Evolutionary conservation across 2,888 invertebrate species (phyloP), one percentile per base, ranked within the genome.

Genomic region (Clunio marinus): DNA sequence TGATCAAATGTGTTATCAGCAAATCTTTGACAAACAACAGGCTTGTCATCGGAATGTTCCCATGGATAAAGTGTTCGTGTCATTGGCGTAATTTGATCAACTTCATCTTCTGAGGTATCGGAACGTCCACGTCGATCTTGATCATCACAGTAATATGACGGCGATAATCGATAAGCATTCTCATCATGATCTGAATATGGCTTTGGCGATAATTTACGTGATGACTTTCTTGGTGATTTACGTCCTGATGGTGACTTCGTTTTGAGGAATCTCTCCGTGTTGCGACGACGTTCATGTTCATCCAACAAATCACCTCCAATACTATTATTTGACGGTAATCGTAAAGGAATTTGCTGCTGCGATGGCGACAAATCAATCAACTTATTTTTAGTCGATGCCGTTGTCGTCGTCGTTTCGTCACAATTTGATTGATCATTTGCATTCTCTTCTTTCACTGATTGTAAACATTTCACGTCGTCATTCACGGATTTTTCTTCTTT

Each of bases 231-330:
- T 4, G 77, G 76, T 1, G 77, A 74, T 68, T 79, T 79, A 45
- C 84, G 81, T 20, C 82, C 84, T 58, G 84, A 81, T 2, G 84
- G 82, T 13, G 82, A 81, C 13, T 85, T 78, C 2, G 85, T 82
- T 70, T 85, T 80, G 72, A 87, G 82, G 76, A 88, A 84, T 65
- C 86, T 79, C 74, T 87, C 87, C 73, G 82, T 83, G 71, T 83
- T 84, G 71, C 87, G 80, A 10, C 86, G 77, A 66, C 82, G 80
- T 73, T 87, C 87, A 69, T 85, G 83, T 73, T 87, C 86, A 73
- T 82, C 81, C 69, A 86, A 85, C 71, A 82, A 82, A 69, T 82
- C 81, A 65, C 78, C 77, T n/a, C n/a, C n/a, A n/a, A n/a, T n/a
- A n/a, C n/a, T n/a, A n/a, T n/a, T n/a, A 71, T 78, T 32, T 10